Percentiles rank a stretch among this genome's conserved stretches.
Evolutionary conservation across 1,140 invertebrate species (phyloP).

Genomic region (Eupristina koningsbergeri): DNA sequence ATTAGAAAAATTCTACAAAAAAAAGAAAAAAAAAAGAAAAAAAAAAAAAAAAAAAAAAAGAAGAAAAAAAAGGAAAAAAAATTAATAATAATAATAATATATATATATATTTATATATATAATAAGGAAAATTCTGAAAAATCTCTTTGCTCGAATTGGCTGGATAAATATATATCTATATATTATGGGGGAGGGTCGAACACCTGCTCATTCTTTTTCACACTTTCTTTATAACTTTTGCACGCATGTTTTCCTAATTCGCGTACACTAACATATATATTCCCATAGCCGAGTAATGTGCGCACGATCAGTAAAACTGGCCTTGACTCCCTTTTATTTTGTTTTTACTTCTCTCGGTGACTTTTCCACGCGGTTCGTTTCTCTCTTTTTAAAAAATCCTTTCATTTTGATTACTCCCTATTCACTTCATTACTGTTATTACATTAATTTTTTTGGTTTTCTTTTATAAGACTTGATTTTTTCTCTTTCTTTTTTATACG

Average conservation of each 20-base stretch:
- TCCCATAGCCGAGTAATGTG: slow-evolving; percentile 49
- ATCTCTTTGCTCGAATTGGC: slow-evolving; percentile 49
- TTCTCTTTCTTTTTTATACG: slow-evolving; percentile 63
- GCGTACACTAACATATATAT: slow-evolving; percentile 31
- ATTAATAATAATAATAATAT: too few species aligned
- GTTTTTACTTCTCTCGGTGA: slow-evolving; percentile 23
- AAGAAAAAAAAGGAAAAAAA: too few species aligned
- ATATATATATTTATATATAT: too few species aligned
- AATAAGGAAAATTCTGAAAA: slow-evolving; percentile 45
- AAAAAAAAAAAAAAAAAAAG: too few species aligned
- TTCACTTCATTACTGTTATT: slow-evolving; percentile 13
- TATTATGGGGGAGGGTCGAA: slow-evolving; percentile 47
- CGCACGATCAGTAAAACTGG: slow-evolving; percentile 51
- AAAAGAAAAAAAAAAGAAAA: slow-evolving; percentile 39
- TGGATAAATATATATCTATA: slow-evolving; percentile 48
- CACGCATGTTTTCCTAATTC: slow-evolving; percentile 39
- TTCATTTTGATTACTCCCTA: slow-evolving; percentile 1
- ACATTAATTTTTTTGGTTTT: slow-evolving; percentile 37
- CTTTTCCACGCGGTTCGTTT: slow-evolving; percentile 20
- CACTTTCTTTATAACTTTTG: slow-evolving; percentile 45
- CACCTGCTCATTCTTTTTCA: slow-evolving; percentile 44
- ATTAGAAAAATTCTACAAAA: slow-evolving; percentile 49
- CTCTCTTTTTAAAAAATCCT: slow-evolving; percentile 31
- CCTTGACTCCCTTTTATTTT: slow-evolving; percentile 52
- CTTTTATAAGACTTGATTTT: slow-evolving; percentile 52